Evolutionary conservation across 2,797 vertebrate species (phyloP).

Genomic region (Cygnus olor): DNA sequence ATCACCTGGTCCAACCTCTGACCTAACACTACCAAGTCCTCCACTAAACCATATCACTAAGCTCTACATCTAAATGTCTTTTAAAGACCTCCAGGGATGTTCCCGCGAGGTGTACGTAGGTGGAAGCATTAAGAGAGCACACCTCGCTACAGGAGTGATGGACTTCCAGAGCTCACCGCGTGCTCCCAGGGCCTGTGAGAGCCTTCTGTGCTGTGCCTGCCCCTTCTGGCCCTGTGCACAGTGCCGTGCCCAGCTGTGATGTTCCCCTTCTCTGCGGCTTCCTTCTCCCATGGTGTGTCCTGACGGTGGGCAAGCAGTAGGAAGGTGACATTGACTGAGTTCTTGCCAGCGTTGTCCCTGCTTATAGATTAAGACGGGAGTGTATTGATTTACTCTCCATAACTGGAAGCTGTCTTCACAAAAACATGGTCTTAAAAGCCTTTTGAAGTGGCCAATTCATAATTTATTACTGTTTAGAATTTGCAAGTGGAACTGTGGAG

Average conservation of each 20-base stretch:
- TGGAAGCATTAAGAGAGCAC: no score
- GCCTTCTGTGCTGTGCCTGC: not conserved
- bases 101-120: no score
- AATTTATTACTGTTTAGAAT: not conserved
- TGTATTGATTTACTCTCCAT: not conserved
- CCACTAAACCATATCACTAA: no score
- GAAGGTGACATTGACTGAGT: not conserved
- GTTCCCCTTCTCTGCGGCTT: not conserved
- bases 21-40: no score
- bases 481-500: not conserved
- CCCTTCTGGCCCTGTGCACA: not conserved
- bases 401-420: not conserved
- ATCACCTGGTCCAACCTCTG: no score
- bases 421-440: not conserved
- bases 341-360: not conserved
- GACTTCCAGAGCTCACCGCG: not conserved
- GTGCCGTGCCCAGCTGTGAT: fast-evolving
- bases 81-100: no score
- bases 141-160: not conserved
- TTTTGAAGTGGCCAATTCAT: not conserved
- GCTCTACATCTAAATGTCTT: no score
- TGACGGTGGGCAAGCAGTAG: not conserved
- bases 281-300: not conserved
- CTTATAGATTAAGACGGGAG: not conserved
- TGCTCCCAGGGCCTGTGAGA: not conserved